These are phyloP conservation scores for Desoria tigrina DNA, from an alignment of 2,888 invertebrate species.

Conservation along the genomic window DNA sequence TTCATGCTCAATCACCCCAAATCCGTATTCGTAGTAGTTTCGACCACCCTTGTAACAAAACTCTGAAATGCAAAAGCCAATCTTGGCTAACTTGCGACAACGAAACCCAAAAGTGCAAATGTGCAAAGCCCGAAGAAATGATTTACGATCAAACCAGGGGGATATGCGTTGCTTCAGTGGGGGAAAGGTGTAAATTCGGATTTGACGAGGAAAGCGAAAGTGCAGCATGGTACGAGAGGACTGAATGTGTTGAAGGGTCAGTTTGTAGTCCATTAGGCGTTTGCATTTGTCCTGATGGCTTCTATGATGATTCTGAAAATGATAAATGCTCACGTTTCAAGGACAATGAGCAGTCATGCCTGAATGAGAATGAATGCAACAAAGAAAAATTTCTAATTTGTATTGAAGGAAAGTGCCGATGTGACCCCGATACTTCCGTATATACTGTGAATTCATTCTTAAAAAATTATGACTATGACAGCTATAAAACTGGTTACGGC, in stretches of 20 bases:
- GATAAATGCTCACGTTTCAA: not conserved
- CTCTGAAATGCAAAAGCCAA: slow-evolving; percentile 9
- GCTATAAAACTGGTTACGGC: too few species aligned
- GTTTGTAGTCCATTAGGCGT: not conserved
- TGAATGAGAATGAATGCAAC: not conserved
- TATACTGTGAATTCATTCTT: too few species aligned
- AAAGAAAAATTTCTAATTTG: not conserved
- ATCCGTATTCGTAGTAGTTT: not conserved
- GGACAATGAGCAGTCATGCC: not conserved
- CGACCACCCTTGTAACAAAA: slow-evolving; percentile 8
- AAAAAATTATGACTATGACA: too few species aligned
- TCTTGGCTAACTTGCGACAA: slow-evolving; percentile 12
- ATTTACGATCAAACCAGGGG: not conserved
- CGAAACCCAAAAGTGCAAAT: not conserved
- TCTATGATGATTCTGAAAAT: not conserved
- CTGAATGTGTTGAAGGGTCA: slow-evolving; percentile 12
- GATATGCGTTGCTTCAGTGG: slow-evolving; percentile 10
- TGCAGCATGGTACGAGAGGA: not conserved
- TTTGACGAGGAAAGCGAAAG: not conserved
- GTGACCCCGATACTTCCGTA: too few species aligned
- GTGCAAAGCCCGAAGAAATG: slow-evolving; percentile 15
- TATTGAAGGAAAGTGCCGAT: not conserved
- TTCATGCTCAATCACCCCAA: too few species aligned
- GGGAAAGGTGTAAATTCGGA: slow-evolving; percentile 10
- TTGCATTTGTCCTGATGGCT: not conserved